phyloP scores from a whole-genome alignment of 2,888 invertebrate genomes.

The Trissolcus brochymenae region DNA sequence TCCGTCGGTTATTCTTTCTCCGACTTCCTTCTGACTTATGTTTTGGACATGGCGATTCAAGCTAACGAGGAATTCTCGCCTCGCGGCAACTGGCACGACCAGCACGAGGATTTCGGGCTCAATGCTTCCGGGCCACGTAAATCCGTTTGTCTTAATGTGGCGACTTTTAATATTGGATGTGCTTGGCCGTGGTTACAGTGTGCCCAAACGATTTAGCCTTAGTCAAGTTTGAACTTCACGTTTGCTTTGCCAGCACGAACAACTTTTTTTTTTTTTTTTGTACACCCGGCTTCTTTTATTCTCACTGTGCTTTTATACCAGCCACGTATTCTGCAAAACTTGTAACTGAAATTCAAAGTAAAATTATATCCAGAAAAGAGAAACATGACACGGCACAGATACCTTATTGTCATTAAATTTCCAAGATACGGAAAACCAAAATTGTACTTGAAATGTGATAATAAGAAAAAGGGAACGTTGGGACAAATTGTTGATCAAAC shows the following conservation, averaged over 20 bases:
- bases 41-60: slow-evolving; percentile 19
- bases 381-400: too few relatives aligned
- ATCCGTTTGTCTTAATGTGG: slow-evolving; percentile 44
- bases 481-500: too few relatives aligned
- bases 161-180: slow-evolving; percentile 51
- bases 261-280: slow-evolving; percentile 7
- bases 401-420: too few relatives aligned
- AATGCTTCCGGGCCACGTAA: slow-evolving; percentile 26
- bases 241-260: slow-evolving; percentile 11
- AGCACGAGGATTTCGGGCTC: slow-evolving; percentile 6
- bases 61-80: slow-evolving; percentile 43
- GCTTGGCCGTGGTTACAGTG: slow-evolving; percentile 17
- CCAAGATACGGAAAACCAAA: too few relatives aligned
- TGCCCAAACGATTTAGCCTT: slow-evolving; percentile 22
- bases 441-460: too few relatives aligned
- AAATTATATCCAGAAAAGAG: neutral
- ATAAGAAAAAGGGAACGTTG: too few relatives aligned
- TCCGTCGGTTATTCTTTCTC: slow-evolving; percentile 63
- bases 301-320: neutral
- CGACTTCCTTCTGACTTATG: slow-evolving; percentile 37
- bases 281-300: neutral
- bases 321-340: neutral
- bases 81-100: slow-evolving; percentile 26
- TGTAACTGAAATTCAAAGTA: neutral
- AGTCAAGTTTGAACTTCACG: slow-evolving; percentile 33